Conservation (phyloP, 2,797 vertebrate genomes). For the Setipinna tenuifilis region DNA sequence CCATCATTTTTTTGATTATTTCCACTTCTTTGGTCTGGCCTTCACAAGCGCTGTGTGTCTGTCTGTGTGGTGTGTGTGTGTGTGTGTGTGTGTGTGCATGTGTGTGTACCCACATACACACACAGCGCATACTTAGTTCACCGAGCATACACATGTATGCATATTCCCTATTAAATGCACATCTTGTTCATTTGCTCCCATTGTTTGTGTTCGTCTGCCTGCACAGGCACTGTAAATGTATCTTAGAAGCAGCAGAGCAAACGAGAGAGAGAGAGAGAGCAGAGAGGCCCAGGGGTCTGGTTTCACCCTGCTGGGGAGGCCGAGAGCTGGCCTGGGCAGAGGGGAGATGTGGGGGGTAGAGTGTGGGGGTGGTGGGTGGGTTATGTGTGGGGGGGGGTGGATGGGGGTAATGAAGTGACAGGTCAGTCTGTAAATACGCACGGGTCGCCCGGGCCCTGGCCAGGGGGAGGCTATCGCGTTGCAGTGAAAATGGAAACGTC, state of each 20-base stretch:
- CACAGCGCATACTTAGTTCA: not conserved
- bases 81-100: constrained; percentile 23
- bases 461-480: constrained; percentile 91
- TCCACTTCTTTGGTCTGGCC: constrained; percentile 56
- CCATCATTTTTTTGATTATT: constrained; percentile 67
- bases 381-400: constrained; percentile 73
- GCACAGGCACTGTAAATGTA: constrained; percentile 48
- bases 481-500: constrained; percentile 99
- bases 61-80: constrained; percentile 28
- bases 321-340: constrained; percentile 14
- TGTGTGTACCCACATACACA: constrained; percentile 5
- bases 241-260: constrained; percentile 14
- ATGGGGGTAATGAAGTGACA: constrained; percentile 98
- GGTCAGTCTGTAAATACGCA: constrained; percentile 97
- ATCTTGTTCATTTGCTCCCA: not conserved
- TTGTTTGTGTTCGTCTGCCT: constrained; percentile 22
- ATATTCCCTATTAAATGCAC: not conserved
- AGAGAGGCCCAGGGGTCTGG: constrained; percentile 64
- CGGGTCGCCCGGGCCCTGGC: constrained; percentile 87
- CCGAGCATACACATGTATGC: not conserved
- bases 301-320: constrained; percentile 70
- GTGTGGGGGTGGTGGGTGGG: not conserved
- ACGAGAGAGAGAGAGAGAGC: constrained; percentile 54
- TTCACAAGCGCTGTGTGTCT: constrained; percentile 53
- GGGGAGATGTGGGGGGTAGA: not conserved